Base-by-base conservation (phyloP, 2,888 invertebrate genomes). In the Pseudoips prasinana region DNA sequence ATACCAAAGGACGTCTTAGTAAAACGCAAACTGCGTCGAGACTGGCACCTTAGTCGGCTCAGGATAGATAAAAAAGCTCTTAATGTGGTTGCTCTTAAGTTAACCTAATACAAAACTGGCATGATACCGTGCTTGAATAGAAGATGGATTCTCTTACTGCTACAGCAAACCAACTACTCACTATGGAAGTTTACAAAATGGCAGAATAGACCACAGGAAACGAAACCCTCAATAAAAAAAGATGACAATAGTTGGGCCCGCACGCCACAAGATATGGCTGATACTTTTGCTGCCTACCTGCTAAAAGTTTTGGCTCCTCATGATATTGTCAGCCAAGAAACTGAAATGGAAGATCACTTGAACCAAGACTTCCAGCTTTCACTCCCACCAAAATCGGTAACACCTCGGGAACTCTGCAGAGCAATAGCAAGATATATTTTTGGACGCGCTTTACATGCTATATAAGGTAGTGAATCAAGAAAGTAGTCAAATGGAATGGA, bases 291-390 rank as follows among this genome's bases (percentile, higher is more conserved):
- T n/a, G n/a, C n/a, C n/a, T n/a, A n/a, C n/a, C n/a, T n/a, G n/a
- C n/a, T n/a, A n/a, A n/a, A n/a, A n/a, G n/a, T n/a, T n/a, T n/a
- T n/a, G n/a, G n/a, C n/a, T n/a, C n/a, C n/a, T n/a, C n/a, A n/a
- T n/a, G n/a, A n/a, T n/a, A n/a, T 27, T 36, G 1, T 30, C 30
- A 4, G 26, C 30, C 1, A 22, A 18, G 7, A 26, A 30, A 18
- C 17, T 26, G 2, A 1, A 6, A 1, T 29, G 29, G 23, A 29
- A 22, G 6, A 8, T 14, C 1, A 23, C 24, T 6, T 7, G 10
- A 18, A 10, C 18, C 5, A n/a, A 7, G 2, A n/a, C n/a, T n/a
- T n/a, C n/a, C n/a, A n/a, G n/a, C n/a, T n/a, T n/a, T n/a, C n/a
- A n/a, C n/a, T n/a, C n/a, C n/a, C n/a, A n/a, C n/a, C n/a, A n/a